phyloP scores from a whole-genome alignment of 2,888 invertebrate genomes.

The Nomada ruficornis region DNA sequence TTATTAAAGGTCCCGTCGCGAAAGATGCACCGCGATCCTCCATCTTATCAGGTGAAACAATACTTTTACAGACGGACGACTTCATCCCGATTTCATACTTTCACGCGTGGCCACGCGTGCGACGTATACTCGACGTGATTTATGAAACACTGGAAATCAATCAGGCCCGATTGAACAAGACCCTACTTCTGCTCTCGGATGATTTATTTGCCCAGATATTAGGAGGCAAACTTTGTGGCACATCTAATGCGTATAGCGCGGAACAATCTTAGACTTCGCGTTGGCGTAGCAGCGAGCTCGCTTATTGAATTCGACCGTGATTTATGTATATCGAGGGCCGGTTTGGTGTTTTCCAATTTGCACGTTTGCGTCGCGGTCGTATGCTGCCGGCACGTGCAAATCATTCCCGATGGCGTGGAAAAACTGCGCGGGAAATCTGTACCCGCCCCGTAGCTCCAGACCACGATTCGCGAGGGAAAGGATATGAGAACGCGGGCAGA shows the following conservation, averaged over 20 bases:
- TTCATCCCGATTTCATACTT: too few relatives aligned
- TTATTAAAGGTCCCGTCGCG: constrained; percentile 40
- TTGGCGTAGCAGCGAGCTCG: constrained; percentile 22
- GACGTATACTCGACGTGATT: not conserved
- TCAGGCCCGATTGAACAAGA: too few relatives aligned
- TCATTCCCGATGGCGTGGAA: constrained; percentile 46
- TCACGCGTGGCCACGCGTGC: too few relatives aligned
- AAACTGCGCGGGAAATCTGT: constrained; percentile 42
- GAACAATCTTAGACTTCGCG: constrained; percentile 25
- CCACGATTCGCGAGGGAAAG: constrained; percentile 8
- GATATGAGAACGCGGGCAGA: constrained; percentile 38
- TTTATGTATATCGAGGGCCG: constrained; percentile 48
- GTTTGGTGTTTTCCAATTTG: constrained; percentile 58
- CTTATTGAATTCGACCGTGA: constrained; percentile 54
- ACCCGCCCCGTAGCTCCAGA: constrained; percentile 29
- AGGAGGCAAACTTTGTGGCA: too few relatives aligned
- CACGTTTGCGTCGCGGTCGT: constrained; percentile 21
- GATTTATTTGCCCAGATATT: too few relatives aligned
- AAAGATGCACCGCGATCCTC: not conserved
- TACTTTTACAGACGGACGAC: not conserved
- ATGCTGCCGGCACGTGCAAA: constrained; percentile 38
- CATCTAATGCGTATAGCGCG: not conserved
- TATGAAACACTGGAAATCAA: not conserved
- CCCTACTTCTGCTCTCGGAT: too few relatives aligned
- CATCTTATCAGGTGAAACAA: constrained; percentile 9